Percentiles rank a stretch among this genome's conserved stretches.
These are phyloP conservation scores for Lepetodrilus schrolli DNA, from an alignment of 2,888 invertebrate genomes.

Conservation along the genomic window DNA sequence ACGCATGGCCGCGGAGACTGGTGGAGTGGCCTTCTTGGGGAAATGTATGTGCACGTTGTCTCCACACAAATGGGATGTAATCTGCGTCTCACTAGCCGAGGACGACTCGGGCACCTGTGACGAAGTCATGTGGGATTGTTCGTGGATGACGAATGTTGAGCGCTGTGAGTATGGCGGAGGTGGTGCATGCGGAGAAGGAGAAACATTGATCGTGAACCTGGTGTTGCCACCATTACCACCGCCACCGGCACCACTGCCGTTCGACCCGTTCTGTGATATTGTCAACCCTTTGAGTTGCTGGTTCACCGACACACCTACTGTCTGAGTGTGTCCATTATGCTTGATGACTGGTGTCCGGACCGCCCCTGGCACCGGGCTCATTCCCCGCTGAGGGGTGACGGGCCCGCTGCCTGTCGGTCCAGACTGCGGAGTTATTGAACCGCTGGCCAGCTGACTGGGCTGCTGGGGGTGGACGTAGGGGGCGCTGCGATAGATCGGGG, in stretches of 20 bases:
- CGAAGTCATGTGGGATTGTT: constrained; percentile 39
- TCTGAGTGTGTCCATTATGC: constrained; percentile 33
- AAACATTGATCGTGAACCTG: constrained; percentile 39
- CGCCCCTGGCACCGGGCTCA: constrained; percentile 83
- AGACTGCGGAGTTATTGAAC: constrained; percentile 31
- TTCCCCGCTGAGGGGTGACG: constrained; percentile 77
- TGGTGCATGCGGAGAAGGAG: constrained; percentile 32
- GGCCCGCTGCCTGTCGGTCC: constrained; percentile 52
- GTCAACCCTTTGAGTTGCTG: constrained; percentile 23
- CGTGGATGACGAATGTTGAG: constrained; percentile 39
- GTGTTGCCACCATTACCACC: constrained; percentile 4
- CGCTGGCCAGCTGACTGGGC: background rate
- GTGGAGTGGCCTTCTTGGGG: constrained; percentile 42
- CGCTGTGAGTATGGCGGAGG: constrained; percentile 41
- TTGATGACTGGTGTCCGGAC: constrained; percentile 12
- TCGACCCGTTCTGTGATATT: constrained; percentile 21
- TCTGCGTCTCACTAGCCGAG: constrained; percentile 33
- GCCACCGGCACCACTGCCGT: background rate
- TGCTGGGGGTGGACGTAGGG: background rate
- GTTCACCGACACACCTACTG: constrained; percentile 20
- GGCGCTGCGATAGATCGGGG: background rate
- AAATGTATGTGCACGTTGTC: constrained; percentile 45
- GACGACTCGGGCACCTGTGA: constrained; percentile 36
- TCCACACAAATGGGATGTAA: constrained; percentile 22
- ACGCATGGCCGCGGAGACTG: constrained; percentile 82